Conservation (phyloP, 2,797 vertebrate species). For the Characodon lateralis region DNA sequence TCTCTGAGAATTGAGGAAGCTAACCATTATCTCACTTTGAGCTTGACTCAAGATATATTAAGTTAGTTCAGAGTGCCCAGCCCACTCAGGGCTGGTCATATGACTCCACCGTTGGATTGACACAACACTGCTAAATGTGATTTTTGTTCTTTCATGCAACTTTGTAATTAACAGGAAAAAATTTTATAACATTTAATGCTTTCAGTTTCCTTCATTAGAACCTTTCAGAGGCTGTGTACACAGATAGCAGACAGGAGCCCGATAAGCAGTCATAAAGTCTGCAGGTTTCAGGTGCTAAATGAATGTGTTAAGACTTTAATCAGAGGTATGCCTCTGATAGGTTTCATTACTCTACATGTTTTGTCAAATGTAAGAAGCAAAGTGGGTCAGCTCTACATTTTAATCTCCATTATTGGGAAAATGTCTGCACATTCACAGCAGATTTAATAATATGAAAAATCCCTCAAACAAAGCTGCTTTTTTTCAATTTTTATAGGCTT, state of each 20-base stretch:
- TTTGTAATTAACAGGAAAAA: background rate
- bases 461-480: background rate
- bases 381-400: background rate
- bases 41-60: constrained; percentile 59
- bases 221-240: background rate
- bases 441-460: background rate
- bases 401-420: background rate
- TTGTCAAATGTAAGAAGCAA: background rate
- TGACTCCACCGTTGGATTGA: constrained; percentile 59
- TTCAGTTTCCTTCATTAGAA: no score
- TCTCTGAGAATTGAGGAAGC: constrained; percentile 23
- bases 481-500: background rate
- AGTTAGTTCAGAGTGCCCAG: constrained; percentile 61
- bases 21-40: constrained; percentile 25
- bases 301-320: background rate
- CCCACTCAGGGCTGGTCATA: constrained; percentile 68
- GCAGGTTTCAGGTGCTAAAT: background rate
- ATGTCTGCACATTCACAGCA: background rate
- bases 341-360: background rate
- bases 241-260: background rate
- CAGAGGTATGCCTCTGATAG: background rate
- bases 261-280: background rate
- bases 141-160: background rate
- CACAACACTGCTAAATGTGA: constrained; percentile 15
- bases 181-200: background rate